phyloP scores from a whole-genome alignment of 1,140 invertebrate genomes.

The Drosophila asahinai region DNA sequence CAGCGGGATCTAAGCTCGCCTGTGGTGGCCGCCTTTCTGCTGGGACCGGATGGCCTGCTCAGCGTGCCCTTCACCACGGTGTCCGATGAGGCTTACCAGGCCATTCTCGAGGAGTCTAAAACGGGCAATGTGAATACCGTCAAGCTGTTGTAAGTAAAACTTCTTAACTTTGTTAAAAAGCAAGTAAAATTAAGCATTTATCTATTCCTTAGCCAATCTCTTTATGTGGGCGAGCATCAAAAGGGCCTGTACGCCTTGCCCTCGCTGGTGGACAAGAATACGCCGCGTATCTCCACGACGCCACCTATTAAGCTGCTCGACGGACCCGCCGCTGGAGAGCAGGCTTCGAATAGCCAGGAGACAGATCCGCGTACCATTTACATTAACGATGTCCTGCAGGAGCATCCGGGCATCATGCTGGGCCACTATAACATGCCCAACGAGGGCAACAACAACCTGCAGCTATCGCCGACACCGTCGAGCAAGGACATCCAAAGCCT shows the following conservation, averaged over 20 bases:
- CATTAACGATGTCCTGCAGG: conserved; percentile 81
- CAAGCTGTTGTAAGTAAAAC: conserved; percentile 90
- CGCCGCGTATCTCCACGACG: conserved; percentile 89
- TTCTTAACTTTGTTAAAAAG: no score
- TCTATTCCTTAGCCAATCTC: conserved; percentile 90
- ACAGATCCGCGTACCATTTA: conserved; percentile 76
- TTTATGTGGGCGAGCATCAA: conserved; percentile 97
- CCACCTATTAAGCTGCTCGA: conserved; percentile 89
- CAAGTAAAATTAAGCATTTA: not conserved
- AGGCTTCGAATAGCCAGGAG: conserved; percentile 57
- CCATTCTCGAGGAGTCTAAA: conserved; percentile 89
- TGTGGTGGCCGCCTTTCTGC: conserved; percentile 94
- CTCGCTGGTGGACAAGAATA: conserved; percentile 94
- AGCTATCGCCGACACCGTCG: conserved; percentile 71
- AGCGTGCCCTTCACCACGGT: conserved; percentile 96
- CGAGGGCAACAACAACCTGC: conserved; percentile 63
- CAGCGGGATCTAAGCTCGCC: conserved; percentile 94
- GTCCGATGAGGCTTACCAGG: conserved; percentile 93
- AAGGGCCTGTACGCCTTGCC: conserved; percentile 95
- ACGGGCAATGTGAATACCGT: conserved; percentile 89
- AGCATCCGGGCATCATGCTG: conserved; percentile 86
- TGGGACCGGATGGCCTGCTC: conserved; percentile 92
- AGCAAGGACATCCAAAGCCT: conserved; percentile 68
- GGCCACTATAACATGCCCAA: conserved; percentile 94
- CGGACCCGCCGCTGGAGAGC: conserved; percentile 86